Evolutionary conservation across 2,113 vertebrate genomes (phyloP).

Genomic region (Maccullochella peelii): DNA sequence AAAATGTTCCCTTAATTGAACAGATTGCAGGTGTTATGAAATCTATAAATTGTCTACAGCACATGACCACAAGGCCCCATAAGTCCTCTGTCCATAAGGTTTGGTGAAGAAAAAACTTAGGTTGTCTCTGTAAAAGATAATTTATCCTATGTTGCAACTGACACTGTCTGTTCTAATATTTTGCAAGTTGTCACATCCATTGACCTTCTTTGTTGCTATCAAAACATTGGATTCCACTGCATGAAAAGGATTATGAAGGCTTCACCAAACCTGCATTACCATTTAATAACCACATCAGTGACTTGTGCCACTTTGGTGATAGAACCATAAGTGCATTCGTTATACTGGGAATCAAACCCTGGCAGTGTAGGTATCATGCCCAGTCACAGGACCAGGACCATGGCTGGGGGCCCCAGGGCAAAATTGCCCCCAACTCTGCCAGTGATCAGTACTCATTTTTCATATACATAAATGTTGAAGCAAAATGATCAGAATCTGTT

Average conservation of each 20-base stretch:
- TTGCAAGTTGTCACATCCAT: neutral
- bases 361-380: neutral
- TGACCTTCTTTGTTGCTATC: neutral
- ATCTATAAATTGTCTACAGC: neutral
- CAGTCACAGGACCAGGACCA: neutral
- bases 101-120: neutral
- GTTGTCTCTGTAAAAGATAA: neutral
- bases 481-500: neutral
- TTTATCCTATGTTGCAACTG: neutral
- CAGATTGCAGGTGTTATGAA: neutral
- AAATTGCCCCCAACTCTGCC: neutral
- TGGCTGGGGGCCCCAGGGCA: slow-evolving; percentile 1
- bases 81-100: slow-evolving; percentile 1
- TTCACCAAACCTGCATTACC: neutral
- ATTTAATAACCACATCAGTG: neutral
- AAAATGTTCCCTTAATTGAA: neutral
- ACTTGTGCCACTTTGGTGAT: neutral
- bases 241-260: neutral
- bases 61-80: neutral
- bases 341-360: neutral
- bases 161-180: neutral
- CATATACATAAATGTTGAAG: neutral
- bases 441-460: neutral
- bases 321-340: neutral
- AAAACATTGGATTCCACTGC: neutral